Percentiles rank a stretch among this genome's conserved stretches.
These are phyloP conservation scores for Rhagium mordax DNA, from an alignment of 2,888 invertebrate genomes.

Conservation along the genomic window DNA sequence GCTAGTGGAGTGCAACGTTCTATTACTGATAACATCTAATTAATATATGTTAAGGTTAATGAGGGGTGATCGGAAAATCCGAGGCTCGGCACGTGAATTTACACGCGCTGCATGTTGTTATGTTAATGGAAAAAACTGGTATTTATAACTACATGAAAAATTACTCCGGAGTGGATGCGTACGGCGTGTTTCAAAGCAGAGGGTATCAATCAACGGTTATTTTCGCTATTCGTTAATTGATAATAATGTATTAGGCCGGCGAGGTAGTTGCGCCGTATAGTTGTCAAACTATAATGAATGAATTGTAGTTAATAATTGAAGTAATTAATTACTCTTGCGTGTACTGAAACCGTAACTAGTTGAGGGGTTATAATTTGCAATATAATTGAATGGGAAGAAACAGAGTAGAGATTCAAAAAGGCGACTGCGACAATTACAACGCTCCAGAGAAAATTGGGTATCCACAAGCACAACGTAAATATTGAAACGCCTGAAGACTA, in stretches of 20 bases:
- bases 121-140: background rate
- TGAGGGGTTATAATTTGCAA: too few relatives aligned
- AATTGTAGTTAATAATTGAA: too few relatives aligned
- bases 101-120: background rate
- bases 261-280: too few relatives aligned
- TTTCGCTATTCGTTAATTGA: background rate
- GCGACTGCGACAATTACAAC: too few relatives aligned
- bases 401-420: too few relatives aligned
- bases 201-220: background rate
- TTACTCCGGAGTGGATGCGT: background rate
- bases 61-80: constrained; percentile 17
- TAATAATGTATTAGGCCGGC: background rate
- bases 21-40: constrained; percentile 8
- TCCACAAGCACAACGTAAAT: too few relatives aligned
- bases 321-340: too few relatives aligned
- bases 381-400: too few relatives aligned
- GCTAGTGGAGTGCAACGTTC: background rate
- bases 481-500: too few relatives aligned
- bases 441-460: too few relatives aligned
- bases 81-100: constrained; percentile 12
- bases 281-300: too few relatives aligned
- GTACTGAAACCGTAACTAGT: too few relatives aligned
- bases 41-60: constrained; percentile 24
- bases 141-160: constrained; percentile 6
- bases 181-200: background rate